Conservation (phyloP, 2,113 vertebrate species). For the Ifrita kowaldi region DNA sequence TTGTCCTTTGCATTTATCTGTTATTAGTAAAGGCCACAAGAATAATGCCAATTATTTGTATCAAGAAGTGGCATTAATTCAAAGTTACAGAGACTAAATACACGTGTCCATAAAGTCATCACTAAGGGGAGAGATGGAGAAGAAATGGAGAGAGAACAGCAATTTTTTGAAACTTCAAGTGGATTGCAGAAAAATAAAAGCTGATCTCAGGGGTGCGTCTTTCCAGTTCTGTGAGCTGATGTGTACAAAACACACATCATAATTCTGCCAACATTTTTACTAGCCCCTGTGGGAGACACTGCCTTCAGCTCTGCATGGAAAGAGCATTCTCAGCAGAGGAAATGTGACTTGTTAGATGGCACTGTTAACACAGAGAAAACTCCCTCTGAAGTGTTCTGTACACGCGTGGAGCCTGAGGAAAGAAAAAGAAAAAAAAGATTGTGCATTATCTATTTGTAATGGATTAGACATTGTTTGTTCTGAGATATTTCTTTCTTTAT, state of each 20-base stretch:
- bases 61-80: background rate
- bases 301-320: background rate
- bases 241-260: background rate
- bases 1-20: background rate
- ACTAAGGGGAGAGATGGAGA: background rate
- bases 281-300: background rate
- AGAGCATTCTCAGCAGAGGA: background rate
- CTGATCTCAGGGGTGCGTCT: background rate
- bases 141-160: background rate
- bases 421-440: background rate
- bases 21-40: background rate
- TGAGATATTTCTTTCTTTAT: background rate
- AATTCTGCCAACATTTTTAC: conserved; percentile 1
- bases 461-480: background rate
- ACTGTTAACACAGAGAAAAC: background rate
- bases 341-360: background rate
- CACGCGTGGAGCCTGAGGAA: background rate
- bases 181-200: background rate
- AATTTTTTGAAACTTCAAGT: background rate
- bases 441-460: background rate
- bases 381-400: background rate
- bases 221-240: background rate
- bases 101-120: background rate
- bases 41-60: background rate
- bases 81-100: background rate